Conservation (phyloP, 2,888 invertebrate genomes). For the Noctua fimbriata region DNA sequence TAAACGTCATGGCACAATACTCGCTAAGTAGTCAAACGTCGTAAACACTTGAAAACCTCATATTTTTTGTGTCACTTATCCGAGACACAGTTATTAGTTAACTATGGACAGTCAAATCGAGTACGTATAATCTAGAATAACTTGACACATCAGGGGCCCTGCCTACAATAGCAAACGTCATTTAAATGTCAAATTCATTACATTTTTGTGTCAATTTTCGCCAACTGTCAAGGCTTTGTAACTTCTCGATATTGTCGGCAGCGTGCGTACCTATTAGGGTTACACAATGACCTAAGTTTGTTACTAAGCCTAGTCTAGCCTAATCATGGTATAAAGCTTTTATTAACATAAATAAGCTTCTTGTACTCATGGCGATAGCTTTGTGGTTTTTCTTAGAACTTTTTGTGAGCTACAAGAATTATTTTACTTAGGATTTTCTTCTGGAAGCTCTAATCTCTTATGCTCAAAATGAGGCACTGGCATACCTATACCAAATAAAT, state of each 20-base stretch:
- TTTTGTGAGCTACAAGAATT: not conserved
- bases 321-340: conserved; percentile 37
- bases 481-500: not conserved
- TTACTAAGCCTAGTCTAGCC: conserved; percentile 30
- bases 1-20: conserved; percentile 58
- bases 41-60: conserved; percentile 55
- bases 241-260: conserved; percentile 14
- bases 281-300: not conserved
- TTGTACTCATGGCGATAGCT: conserved; percentile 16
- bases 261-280: not conserved
- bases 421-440: conserved; percentile 1
- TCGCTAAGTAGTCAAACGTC: conserved; percentile 50
- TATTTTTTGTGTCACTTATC: conserved; percentile 58
- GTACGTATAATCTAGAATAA: not conserved
- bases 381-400: conserved; percentile 26
- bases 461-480: not conserved
- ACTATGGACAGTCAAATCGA: conserved; percentile 13
- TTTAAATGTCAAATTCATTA: conserved; percentile 2
- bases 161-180: not conserved
- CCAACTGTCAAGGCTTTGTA: not conserved
- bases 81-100: conserved; percentile 56
- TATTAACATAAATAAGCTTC: conserved; percentile 29
- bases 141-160: not conserved
- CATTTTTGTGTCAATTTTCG: not conserved
- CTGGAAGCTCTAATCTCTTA: not conserved